Evolutionary conservation across 2,888 invertebrate species (phyloP).

Genomic region (Machimus atricapillus): DNA sequence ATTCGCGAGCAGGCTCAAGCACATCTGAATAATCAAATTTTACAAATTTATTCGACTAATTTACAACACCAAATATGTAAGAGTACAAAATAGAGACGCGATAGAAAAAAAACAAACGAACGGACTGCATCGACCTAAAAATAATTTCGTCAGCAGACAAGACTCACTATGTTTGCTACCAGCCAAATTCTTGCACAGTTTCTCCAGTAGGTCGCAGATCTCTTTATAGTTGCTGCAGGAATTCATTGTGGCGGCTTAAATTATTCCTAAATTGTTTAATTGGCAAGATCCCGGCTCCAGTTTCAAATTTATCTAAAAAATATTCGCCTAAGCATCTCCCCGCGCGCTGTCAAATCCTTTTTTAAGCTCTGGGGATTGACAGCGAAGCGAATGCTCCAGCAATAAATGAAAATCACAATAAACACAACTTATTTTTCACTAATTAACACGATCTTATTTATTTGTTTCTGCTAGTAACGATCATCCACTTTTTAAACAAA

Average conservation of each 20-base stretch:
- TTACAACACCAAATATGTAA: not conserved
- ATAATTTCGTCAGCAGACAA: not conserved
- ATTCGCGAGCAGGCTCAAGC: constrained; percentile 20
- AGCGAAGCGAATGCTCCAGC: not conserved
- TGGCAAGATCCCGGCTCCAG: not conserved
- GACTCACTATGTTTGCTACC: constrained; percentile 49
- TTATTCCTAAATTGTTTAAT: not conserved
- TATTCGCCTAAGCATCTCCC: not conserved
- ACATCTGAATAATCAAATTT: constrained; percentile 33
- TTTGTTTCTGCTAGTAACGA: not conserved
- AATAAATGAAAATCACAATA: not conserved
- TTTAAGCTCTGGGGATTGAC: not conserved
- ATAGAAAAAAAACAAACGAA: constrained; percentile 21
- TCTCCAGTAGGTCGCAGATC: constrained; percentile 54
- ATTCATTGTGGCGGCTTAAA: constrained; percentile 5
- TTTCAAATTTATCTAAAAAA: constrained; percentile 23
- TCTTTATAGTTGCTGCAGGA: constrained; percentile 52
- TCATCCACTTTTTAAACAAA: not conserved
- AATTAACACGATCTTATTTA: not conserved
- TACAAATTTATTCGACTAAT: not conserved
- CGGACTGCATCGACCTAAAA: not conserved
- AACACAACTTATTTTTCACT: not conserved
- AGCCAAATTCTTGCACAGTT: constrained; percentile 53
- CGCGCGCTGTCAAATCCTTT: not conserved
- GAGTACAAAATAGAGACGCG: not conserved